These are phyloP conservation scores for Axis porcinus DNA, from an alignment of 2,113 vertebrate genomes.

Conservation along the genomic window DNA sequence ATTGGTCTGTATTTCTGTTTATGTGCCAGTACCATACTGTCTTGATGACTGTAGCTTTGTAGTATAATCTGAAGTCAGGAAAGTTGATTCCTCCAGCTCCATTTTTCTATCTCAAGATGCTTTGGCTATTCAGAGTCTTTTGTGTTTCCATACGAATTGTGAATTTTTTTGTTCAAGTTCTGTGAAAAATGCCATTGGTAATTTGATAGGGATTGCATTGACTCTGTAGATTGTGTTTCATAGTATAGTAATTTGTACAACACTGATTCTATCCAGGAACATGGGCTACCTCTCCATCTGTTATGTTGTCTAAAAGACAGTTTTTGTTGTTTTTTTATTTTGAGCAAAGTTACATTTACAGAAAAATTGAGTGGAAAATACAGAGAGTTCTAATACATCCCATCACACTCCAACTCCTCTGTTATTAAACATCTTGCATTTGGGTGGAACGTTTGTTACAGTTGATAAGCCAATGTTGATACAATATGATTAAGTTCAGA, in stretches of 20 bases:
- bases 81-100: neutral
- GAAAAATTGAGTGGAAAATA: neutral
- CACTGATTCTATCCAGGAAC: neutral
- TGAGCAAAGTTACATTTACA: neutral
- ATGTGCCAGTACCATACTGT: neutral
- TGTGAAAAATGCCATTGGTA: neutral
- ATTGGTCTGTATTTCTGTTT: neutral
- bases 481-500: neutral
- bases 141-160: neutral
- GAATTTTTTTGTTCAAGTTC: neutral
- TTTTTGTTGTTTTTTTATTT: neutral
- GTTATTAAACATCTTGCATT: neutral
- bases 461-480: neutral
- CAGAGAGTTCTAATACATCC: neutral
- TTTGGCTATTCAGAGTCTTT: neutral
- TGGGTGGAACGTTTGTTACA: neutral
- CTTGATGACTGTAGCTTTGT: neutral
- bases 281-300: neutral
- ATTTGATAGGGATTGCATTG: neutral
- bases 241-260: neutral
- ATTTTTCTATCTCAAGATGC: neutral
- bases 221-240: accelerated
- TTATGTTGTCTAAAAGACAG: neutral
- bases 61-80: neutral
- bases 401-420: neutral